Percentiles rank a stretch among this genome's conserved stretches.
Evolutionary conservation across 2,113 vertebrate genomes (phyloP).

Genomic region (Grammomys surdaster): DNA sequence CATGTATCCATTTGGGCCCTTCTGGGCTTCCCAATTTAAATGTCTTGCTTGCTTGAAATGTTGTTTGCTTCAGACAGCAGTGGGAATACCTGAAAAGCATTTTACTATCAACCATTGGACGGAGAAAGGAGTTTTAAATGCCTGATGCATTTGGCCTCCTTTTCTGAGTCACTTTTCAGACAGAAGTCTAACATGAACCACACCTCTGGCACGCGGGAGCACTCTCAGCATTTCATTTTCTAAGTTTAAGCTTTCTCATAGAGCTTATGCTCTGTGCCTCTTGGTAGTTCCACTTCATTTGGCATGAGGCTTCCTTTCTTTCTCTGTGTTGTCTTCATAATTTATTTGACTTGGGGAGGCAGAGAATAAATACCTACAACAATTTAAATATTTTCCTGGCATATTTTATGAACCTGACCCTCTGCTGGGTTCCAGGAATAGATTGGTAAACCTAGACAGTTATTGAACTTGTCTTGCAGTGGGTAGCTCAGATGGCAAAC

Average conservation of each 20-base stretch:
- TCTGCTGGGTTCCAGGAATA: neutral
- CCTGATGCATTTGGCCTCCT: neutral
- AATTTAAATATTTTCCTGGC: neutral
- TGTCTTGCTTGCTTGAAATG: constrained; percentile 25
- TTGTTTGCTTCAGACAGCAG: neutral
- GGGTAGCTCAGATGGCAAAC: neutral
- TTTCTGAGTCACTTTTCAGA: constrained; percentile 18
- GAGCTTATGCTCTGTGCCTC: neutral
- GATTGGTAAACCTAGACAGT: neutral
- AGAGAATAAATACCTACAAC: neutral
- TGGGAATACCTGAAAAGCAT: neutral
- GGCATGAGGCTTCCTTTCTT: neutral
- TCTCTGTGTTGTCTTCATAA: neutral
- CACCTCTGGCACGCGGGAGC: neutral
- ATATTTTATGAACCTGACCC: neutral
- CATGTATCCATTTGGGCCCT: constrained; percentile 20
- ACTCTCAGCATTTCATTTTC: neutral
- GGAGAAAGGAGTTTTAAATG: neutral
- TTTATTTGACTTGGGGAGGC: neutral
- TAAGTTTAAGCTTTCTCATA: neutral
- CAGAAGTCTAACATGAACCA: neutral
- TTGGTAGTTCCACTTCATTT: neutral
- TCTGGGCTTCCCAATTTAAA: neutral
- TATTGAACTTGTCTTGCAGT: neutral
- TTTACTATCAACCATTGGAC: neutral